Percentiles rank a stretch among this genome's conserved stretches.
Conservation (phyloP, 2,113 vertebrate species). For the Pionites leucogaster region DNA sequence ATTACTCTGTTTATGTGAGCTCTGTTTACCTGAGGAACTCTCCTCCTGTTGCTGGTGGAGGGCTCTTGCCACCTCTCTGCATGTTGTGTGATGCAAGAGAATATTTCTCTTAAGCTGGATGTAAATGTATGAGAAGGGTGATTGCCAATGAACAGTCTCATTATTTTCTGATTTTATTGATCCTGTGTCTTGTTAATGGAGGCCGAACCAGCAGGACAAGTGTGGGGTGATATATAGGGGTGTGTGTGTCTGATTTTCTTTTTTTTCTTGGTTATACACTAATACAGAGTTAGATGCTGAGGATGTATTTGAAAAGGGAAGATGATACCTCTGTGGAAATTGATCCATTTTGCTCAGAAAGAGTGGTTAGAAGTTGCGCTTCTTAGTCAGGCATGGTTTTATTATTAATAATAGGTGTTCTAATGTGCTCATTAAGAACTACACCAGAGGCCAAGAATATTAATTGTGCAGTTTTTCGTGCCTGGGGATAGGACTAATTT, state of each 20-base stretch:
- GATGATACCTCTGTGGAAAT: background rate
- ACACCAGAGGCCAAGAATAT: background rate
- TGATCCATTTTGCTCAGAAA: background rate
- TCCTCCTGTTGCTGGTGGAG: background rate
- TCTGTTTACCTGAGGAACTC: background rate
- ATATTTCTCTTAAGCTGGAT: background rate
- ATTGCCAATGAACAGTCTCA: background rate
- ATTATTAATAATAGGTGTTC: background rate
- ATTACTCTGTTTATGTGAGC: background rate
- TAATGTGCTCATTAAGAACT: background rate
- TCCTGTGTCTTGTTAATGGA: background rate
- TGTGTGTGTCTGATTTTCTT: background rate
- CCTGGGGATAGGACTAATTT: background rate
- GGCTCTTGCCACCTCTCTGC: background rate
- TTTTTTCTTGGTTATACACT: background rate
- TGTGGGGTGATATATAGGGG: background rate
- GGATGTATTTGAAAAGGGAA: background rate
- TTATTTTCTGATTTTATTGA: background rate
- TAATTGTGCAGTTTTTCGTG: background rate
- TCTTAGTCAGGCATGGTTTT: background rate
- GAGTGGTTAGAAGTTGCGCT: background rate
- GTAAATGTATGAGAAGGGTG: background rate
- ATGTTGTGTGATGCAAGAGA: background rate
- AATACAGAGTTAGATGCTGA: background rate
- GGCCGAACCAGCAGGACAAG: background rate